Evolutionary conservation across 2,888 invertebrate species (phyloP), one percentile per base, ranked within the genome.

Genomic region (Lasius fuliginosus): DNA sequence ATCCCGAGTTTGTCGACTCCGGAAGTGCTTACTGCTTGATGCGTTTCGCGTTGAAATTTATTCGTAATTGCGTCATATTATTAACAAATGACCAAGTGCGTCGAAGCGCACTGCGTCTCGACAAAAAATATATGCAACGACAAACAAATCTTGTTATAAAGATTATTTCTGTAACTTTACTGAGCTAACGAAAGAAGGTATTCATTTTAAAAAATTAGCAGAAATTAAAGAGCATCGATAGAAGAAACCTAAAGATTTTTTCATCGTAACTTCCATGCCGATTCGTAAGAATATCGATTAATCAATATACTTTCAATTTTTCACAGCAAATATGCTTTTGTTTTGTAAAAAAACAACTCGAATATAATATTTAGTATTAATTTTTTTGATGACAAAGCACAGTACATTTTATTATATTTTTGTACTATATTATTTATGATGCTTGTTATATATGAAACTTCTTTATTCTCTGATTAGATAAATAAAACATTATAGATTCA

Each of bases 171-270:
- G 15, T 18, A 65, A 76, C 12, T 49, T 76, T 36, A 4, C 8
- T 53, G 53, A 76, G 49, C 23, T 30, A 62, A 15, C 36, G 33
- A 65, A 40, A 73, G 79, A 68, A 62, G 49, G 74, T 82, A 84
- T 75, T 84, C 36, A 65, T 71, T 81, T 69, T 67, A 85, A 87
- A 86, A 87, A 86, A 68, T 87, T 15, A 86, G 71, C 56, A 74
- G 83, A 75, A 82, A 58, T 64, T 56, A 84, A 75, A 85, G 49
- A 83, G 62, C 71, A 83, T 33, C 40, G 82, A 83, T 75, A 82
- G 82, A 67, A 81, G 74, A 42, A 67, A 36, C 64, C 46, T 69
- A 74, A 75, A 86, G 69, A 88, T 88, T 85, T 81, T 65, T 77
- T 75, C 71, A 56, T 18, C 71, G 74, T 71, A 65, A 87, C 82